Evolutionary conservation across 2,113 vertebrate genomes (phyloP), one percentile per base, ranked within the genome.

Genomic region (Rhodinocichla rosea): DNA sequence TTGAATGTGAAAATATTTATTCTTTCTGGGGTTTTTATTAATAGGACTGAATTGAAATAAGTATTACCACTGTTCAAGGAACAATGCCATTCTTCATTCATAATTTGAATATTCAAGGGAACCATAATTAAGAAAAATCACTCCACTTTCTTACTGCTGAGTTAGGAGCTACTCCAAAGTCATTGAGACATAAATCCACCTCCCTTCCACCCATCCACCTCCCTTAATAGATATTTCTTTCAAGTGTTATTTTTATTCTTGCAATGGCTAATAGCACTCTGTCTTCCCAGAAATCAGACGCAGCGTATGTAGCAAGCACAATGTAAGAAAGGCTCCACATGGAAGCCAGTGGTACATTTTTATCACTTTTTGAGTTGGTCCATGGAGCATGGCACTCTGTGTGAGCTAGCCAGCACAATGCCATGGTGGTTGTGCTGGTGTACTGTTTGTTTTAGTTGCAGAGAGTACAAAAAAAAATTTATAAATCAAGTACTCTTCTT

Each of bases 101-200:
- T 89, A 78, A 92, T 94, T 89, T 85, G 86, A 45, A 81, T 24
- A 73, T 63, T 95, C 50, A 63, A 42, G 50, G 56, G 45, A 87
- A 90, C 20, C 23, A 53, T 47, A 95, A 73, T 90, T 53, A 87
- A 84, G 62, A 83, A 93, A 92, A 59, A 90, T 70, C 83, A 83
- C 10, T 94, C 19, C 30, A 15, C 26, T 78, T 79, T 44, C 52
- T 60, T 62, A 39, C 18, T 75, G 70, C 35, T 80, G 49, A 91
- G 89, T 81, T 63, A 87, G 68, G 35, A 91, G 76, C 47, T 92
- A 84, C 24, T 86, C 89, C 63, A 50, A 86, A 75, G 44, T 68
- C 62, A 65, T 40, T 91, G 56, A 40, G 16, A 76, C 11, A 40
- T 33, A 74, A 56, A 42, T 56, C 70, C 47, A 24, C 17, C 35